A percentile compares a stretch with the other conserved stretches of the same genome.
These are phyloP conservation scores for Laterallus jamaicensis DNA, from an alignment of 2,113 vertebrate genomes.

Conservation along the genomic window DNA sequence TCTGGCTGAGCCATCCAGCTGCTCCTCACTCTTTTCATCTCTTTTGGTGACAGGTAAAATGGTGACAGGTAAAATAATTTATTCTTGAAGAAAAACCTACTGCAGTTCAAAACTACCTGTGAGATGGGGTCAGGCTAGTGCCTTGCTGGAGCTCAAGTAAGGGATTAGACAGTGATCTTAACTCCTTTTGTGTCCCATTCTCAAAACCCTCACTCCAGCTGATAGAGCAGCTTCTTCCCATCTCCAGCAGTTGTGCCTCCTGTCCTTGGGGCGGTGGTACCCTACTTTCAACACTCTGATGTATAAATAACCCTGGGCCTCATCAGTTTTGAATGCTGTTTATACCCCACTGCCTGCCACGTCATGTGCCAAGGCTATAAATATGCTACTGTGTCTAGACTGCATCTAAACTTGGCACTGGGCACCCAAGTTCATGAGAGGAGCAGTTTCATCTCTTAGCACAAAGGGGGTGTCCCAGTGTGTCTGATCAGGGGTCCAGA, in stretches of 20 bases:
- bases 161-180: background rate
- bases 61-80: background rate
- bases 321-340: conserved; percentile 43
- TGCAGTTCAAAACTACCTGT: background rate
- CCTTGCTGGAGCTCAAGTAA: background rate
- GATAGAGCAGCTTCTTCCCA: background rate
- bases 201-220: background rate
- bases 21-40: background rate
- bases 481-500: background rate
- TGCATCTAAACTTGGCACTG: conserved; percentile 42
- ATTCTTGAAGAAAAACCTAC: background rate
- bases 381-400: conserved; percentile 67
- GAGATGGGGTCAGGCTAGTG: background rate
- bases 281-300: background rate
- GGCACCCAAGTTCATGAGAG: background rate
- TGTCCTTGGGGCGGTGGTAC: background rate
- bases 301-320: conserved; percentile 28
- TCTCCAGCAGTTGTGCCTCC: background rate
- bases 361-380: conserved; percentile 54
- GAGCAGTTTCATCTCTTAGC: conserved; percentile 9
- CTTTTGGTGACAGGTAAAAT: background rate
- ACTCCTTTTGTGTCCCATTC: background rate
- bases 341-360: conserved; percentile 52
- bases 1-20: background rate
- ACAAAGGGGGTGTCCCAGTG: background rate